These are phyloP conservation scores for Melikaiella ostensackeni DNA, from an alignment of 2,888 invertebrate species.

Conservation along the genomic window DNA sequence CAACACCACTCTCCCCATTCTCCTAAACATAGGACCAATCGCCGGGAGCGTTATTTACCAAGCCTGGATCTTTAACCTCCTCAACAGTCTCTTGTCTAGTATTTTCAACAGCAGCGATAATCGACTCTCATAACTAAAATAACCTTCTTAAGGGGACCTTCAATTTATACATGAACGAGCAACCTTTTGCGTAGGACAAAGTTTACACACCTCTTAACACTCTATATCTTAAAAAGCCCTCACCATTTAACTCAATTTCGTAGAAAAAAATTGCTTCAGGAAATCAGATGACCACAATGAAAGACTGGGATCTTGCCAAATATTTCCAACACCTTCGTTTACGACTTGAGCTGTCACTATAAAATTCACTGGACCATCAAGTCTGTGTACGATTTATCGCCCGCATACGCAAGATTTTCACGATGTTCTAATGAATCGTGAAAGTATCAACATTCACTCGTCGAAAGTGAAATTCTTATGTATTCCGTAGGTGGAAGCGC, in stretches of 20 bases:
- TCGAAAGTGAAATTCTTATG: slow-evolving; percentile 58
- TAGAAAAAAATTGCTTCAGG: background rate
- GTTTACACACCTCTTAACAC: background rate
- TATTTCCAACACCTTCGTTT: background rate
- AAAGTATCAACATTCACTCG: slow-evolving; percentile 67
- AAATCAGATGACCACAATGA: background rate
- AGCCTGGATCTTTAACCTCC: background rate
- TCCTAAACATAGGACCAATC: slow-evolving; percentile 22
- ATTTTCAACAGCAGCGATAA: background rate
- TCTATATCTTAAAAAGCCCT: background rate
- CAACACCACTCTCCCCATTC: slow-evolving; percentile 10
- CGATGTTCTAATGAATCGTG: slow-evolving; percentile 48
- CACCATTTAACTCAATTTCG: background rate
- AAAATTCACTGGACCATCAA: background rate
- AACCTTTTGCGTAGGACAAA: background rate
- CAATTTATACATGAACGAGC: background rate
- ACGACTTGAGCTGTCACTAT: background rate
- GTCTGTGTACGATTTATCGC: background rate
- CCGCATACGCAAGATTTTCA: background rate
- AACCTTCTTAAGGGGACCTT: slow-evolving; percentile 1
- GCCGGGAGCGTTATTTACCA: slow-evolving; percentile 5
- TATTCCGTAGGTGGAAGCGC: slow-evolving; percentile 48
- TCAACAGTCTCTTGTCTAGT: background rate
- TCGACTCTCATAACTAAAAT: background rate
- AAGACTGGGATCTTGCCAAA: background rate